These are phyloP conservation scores for Pocillopora damicornis DNA, from an alignment of 64 coral and sea anemone genomes.

Conservation along the genomic window DNA sequence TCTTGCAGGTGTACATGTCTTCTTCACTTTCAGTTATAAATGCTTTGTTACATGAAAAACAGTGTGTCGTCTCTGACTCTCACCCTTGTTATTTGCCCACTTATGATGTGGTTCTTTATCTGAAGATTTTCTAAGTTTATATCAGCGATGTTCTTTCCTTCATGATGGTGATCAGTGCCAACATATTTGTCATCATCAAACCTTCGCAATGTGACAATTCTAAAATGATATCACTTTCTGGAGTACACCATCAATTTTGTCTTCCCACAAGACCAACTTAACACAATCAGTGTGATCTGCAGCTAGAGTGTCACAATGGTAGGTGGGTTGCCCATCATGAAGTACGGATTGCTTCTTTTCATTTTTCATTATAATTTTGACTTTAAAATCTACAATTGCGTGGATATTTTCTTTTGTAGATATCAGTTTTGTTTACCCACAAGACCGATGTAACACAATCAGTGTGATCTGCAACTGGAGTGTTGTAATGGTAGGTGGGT, in stretches of 20 bases:
- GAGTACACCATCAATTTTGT: conserved; percentile 32
- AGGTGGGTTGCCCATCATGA: neutral
- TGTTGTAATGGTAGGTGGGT: conserved; percentile 11
- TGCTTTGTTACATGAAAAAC: no score
- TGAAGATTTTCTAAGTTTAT: conserved; percentile 3
- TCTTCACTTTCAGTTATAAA: no score
- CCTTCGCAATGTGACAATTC: conserved; percentile 13
- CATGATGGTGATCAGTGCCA: conserved; percentile 27
- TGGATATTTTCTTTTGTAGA: no score
- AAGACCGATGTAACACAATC: conserved; percentile 25
- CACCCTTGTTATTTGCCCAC: no score
- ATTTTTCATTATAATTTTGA: conserved; percentile 40
- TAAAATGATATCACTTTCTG: conserved; percentile 28
- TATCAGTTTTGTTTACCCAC: conserved; percentile 32
- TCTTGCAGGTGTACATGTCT: no score
- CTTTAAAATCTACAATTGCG: conserved; percentile 18
- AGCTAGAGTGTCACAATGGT: conserved; percentile 23
- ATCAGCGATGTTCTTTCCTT: conserved; percentile 37
- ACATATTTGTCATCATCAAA: conserved; percentile 51
- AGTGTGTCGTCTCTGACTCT: no score
- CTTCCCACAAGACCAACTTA: conserved; percentile 32
- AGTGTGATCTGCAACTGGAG: conserved; percentile 8
- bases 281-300: conserved; percentile 23
- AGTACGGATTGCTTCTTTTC: conserved; percentile 15
- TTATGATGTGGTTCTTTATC: neutral